Evolutionary conservation across 2,113 vertebrate species (phyloP).

Genomic region (Lamprotornis superbus): DNA sequence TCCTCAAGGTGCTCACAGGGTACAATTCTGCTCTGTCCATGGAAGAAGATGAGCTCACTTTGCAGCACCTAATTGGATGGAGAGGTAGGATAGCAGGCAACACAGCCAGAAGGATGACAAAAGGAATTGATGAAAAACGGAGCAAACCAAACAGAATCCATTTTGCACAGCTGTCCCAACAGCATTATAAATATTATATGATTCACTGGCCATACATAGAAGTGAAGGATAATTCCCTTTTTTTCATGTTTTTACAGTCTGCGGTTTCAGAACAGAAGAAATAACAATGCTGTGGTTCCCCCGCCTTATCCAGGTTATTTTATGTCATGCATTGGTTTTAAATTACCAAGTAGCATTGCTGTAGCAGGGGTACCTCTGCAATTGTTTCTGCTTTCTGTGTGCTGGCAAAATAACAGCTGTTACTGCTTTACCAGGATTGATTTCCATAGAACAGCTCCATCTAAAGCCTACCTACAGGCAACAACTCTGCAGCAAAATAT

Average conservation of each 20-base stretch:
- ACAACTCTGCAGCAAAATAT: constrained; percentile 51
- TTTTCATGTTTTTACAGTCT: background rate
- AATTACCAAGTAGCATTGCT: background rate
- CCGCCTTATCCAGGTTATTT: background rate
- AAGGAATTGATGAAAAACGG: background rate
- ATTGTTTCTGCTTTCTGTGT: background rate
- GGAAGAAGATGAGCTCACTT: background rate
- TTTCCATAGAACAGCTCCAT: constrained; percentile 55
- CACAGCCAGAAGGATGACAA: background rate
- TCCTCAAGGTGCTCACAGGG: background rate
- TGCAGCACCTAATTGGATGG: background rate
- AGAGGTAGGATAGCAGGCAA: background rate
- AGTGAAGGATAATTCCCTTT: background rate
- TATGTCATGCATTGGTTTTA: background rate
- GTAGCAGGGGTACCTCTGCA: background rate
- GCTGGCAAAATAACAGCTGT: constrained; percentile 43
- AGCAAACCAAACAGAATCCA: background rate
- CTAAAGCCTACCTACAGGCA: constrained; percentile 62
- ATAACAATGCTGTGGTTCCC: background rate
- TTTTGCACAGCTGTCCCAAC: background rate
- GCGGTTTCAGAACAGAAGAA: background rate
- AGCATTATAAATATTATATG: background rate
- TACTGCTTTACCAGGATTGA: constrained; percentile 40
- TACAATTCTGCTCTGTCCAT: background rate
- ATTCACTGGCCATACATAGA: background rate